phyloP scores from a whole-genome alignment of 2,113 vertebrate genomes.

The Catharus fuscescens region DNA sequence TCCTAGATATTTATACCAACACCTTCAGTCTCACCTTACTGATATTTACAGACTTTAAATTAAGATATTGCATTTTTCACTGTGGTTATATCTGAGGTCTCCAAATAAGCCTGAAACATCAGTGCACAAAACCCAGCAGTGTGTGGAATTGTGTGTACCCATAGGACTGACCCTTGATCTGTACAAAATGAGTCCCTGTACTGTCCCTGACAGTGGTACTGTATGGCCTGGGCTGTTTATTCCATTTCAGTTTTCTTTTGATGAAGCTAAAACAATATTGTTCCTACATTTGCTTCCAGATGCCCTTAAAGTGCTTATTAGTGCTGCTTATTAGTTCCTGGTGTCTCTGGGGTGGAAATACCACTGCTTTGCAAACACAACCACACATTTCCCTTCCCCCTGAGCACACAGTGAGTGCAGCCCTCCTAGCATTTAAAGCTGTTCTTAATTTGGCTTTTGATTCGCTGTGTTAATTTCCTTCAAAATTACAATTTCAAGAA shows the following conservation, averaged over 20 bases:
- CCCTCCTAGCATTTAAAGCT: neutral
- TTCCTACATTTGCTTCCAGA: neutral
- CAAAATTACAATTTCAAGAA: neutral
- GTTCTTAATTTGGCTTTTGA: neutral
- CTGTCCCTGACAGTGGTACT: neutral
- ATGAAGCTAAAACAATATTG: neutral
- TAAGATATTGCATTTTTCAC: neutral
- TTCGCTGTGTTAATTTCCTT: neutral
- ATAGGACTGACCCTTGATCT: neutral
- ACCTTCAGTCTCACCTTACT: neutral
- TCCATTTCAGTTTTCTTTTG: neutral
- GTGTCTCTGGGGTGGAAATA: neutral
- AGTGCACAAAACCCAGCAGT: neutral
- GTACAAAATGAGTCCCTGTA: neutral
- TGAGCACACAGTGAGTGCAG: neutral
- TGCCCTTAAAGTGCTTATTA: neutral
- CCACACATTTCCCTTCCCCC: neutral
- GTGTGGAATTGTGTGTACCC: neutral
- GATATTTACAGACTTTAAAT: neutral
- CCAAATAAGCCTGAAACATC: neutral
- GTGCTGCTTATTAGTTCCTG: neutral
- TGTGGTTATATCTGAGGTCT: neutral
- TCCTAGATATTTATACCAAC: neutral
- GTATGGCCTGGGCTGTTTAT: neutral
- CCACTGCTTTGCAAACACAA: neutral